Evolutionary conservation across 2,888 invertebrate genomes (phyloP).

Genomic region (Xestia rhomboidea): DNA sequence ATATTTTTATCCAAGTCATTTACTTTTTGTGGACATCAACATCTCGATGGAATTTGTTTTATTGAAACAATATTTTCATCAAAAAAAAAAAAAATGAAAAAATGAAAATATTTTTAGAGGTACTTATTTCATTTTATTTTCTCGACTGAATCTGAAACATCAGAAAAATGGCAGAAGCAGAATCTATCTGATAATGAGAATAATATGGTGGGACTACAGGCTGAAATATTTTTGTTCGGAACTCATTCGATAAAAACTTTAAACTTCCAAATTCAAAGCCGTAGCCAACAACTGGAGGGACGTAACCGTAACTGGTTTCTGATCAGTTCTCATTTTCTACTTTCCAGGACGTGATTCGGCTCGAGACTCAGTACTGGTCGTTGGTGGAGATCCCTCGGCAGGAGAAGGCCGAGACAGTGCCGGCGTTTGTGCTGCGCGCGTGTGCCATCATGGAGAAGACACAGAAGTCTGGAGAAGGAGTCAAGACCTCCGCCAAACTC

Average conservation of each 20-base stretch:
- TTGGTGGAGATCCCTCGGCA: conserved; percentile 98
- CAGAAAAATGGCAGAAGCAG: not conserved
- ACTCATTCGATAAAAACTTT: not conserved
- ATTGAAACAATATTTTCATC: not conserved
- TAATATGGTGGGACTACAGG: not conserved
- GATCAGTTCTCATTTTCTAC: not conserved
- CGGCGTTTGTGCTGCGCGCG: conserved; percentile 96
- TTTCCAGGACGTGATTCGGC: conserved; percentile 95
- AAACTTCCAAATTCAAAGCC: not conserved
- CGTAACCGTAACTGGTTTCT: not conserved
- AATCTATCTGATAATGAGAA: not conserved
- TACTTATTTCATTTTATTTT: no score
- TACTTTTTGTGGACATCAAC: not conserved
- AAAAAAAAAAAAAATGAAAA: no score
- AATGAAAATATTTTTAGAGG: not conserved
- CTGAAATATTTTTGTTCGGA: not conserved
- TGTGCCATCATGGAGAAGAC: conserved; percentile 98
- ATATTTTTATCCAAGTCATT: conserved; percentile 10
- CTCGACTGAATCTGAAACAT: not conserved
- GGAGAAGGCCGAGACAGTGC: conserved; percentile 98
- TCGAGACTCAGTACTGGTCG: conserved; percentile 98
- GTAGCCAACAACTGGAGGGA: not conserved
- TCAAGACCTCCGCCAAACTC: conserved; percentile 95
- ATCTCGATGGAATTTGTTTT: not conserved
- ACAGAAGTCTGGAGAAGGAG: conserved; percentile 96